Percentiles rank a stretch among this genome's conserved stretches.
phyloP scores from a whole-genome alignment of 92 coral and sea anemone genomes.

The Anthopleura xanthogrammica region DNA sequence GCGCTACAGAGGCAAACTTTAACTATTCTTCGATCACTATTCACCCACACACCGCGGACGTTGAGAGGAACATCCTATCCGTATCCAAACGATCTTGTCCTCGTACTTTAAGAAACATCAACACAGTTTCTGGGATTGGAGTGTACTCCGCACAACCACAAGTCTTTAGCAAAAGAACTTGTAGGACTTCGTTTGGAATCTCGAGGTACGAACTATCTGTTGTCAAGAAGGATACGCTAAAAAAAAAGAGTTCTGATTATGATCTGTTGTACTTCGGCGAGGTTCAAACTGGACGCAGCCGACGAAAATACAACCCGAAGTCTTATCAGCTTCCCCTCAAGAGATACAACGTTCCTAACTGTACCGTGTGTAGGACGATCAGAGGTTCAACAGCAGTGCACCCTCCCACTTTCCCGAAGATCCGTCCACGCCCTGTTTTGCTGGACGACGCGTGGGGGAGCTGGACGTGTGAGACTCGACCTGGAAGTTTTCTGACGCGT shows the following conservation, averaged over 20 bases:
- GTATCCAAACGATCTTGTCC: conserved; percentile 63
- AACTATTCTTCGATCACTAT: conserved; percentile 60
- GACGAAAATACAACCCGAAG: conserved; percentile 52
- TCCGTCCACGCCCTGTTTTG: conserved; percentile 39
- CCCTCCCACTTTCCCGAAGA: conserved; percentile 46
- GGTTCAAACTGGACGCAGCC: conserved; percentile 51
- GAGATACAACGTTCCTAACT: conserved; percentile 56
- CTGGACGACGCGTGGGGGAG: conserved; percentile 70
- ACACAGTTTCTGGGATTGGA: conserved; percentile 22
- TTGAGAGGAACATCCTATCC: conserved; percentile 28
- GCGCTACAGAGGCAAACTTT: conserved; percentile 57
- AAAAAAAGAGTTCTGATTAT: conserved; percentile 29
- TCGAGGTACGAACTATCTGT: conserved; percentile 68
- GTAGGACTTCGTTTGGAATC: conserved; percentile 71
- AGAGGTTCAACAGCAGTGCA: conserved; percentile 40
- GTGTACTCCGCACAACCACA: conserved; percentile 37
- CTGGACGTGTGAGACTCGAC: conserved; percentile 70
- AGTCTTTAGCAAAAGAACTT: conserved; percentile 66
- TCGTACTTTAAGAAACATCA: conserved; percentile 43
- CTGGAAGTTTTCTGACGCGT: conserved; percentile 65
- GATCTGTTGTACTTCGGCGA: conserved; percentile 69
- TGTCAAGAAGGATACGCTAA: conserved; percentile 56
- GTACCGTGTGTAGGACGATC: conserved; percentile 57
- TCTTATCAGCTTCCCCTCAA: conserved; percentile 69
- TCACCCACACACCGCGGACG: conserved; percentile 50